A percentile compares a stretch with the other conserved stretches of the same genome.
Conservation (phyloP, 2,113 vertebrate genomes). For the Ctenomys sociabilis region DNA sequence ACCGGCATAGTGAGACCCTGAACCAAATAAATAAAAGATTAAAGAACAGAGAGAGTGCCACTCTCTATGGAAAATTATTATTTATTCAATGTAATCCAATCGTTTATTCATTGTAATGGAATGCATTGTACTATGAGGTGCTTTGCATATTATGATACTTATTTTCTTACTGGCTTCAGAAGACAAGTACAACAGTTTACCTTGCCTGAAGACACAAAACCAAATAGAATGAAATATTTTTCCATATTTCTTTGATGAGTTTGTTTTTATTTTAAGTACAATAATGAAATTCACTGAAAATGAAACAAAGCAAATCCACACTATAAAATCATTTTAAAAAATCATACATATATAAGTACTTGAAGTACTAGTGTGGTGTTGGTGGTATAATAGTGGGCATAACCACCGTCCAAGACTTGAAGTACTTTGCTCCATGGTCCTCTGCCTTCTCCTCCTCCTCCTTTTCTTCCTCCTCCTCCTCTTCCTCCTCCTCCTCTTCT, state of each 20-base stretch:
- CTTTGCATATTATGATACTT: background rate
- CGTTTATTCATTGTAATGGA: background rate
- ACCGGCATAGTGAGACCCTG: too few relatives aligned
- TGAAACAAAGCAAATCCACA: background rate
- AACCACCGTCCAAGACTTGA: too few relatives aligned
- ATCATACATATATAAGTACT: background rate
- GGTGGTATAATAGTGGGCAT: too few relatives aligned
- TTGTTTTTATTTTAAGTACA: background rate
- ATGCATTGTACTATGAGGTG: background rate
- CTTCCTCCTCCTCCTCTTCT: too few relatives aligned
- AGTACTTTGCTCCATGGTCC: too few relatives aligned
- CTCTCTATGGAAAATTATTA: background rate
- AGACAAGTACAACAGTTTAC: background rate
- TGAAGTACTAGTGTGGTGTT: too few relatives aligned
- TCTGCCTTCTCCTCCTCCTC: too few relatives aligned
- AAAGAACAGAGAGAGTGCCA: background rate
- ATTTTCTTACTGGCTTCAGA: background rate
- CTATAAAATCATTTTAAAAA: background rate
- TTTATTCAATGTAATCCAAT: background rate
- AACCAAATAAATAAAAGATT: too few relatives aligned
- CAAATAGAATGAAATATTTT: conserved; percentile 46
- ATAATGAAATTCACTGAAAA: background rate
- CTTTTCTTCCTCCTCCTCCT: too few relatives aligned
- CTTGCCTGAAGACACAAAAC: conserved; percentile 44
- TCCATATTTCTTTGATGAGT: background rate